Percentiles rank a stretch among this genome's conserved stretches.
phyloP scores from a whole-genome alignment of 1,140 invertebrate species.

The Drosophila yakuba region DNA sequence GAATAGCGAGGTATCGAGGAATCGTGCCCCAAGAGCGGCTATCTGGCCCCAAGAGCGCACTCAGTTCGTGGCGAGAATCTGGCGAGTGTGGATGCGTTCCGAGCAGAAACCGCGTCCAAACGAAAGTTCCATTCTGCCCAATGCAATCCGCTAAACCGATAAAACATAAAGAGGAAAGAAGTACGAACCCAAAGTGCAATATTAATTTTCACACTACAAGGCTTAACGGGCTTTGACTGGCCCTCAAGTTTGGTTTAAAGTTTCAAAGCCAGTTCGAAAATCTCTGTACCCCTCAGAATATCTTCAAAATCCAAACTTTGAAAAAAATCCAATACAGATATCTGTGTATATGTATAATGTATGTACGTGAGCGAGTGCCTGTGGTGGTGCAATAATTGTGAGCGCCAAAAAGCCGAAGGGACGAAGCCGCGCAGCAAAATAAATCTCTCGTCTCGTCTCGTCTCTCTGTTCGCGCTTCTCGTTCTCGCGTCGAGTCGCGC shows the following conservation, averaged over 20 bases:
- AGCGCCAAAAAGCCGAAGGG: constrained; percentile 79
- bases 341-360: constrained; percentile 47
- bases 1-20: constrained; percentile 5
- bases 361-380: constrained; percentile 40
- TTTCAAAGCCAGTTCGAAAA: constrained; percentile 41
- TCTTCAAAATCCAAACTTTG: constrained; percentile 56
- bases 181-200: constrained; percentile 27
- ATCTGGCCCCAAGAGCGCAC: constrained; percentile 18
- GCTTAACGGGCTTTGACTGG: constrained; percentile 11
- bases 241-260: constrained; percentile 12
- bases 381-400: constrained; percentile 58
- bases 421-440: constrained; percentile 66
- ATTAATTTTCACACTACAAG: constrained; percentile 3
- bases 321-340: constrained; percentile 61
- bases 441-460: constrained; percentile 54
- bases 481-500: constrained; percentile 29
- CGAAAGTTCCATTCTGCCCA: constrained; percentile 36
- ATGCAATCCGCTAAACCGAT: constrained; percentile 29
- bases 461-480: constrained; percentile 34
- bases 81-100: constrained; percentile 70
- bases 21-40: constrained; percentile 6
- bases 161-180: constrained; percentile 8
- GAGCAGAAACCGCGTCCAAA: constrained; percentile 39
- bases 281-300: constrained; percentile 62
- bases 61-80: constrained; percentile 72